Evolutionary conservation across 2,888 invertebrate species (phyloP).

Genomic region (Tetragonula carbonaria): DNA sequence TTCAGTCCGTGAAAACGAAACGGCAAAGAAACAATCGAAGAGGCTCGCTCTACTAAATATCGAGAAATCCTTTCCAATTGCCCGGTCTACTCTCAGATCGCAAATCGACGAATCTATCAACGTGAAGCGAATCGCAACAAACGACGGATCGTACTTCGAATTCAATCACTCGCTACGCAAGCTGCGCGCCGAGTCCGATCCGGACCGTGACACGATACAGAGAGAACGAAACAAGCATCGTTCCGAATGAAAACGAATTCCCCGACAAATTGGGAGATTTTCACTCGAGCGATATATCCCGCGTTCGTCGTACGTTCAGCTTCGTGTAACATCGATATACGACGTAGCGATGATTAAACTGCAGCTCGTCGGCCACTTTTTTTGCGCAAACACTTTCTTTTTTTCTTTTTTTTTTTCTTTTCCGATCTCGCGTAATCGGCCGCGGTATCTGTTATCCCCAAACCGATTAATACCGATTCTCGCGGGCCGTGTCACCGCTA

Average conservation of each 20-base stretch:
- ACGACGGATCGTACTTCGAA: slow-evolving; percentile 17
- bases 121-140: background rate
- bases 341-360: slow-evolving; percentile 18
- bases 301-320: no score
- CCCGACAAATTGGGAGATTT: slow-evolving; percentile 27
- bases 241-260: slow-evolving; percentile 1
- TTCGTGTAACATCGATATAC: background rate
- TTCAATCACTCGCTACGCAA: slow-evolving; percentile 8
- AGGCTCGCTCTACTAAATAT: background rate
- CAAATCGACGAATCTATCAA: background rate
- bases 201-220: background rate
- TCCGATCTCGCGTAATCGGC: background rate
- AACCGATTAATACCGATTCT: slow-evolving; percentile 52
- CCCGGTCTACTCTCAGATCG: background rate
- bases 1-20: no score
- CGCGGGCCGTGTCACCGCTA: slow-evolving; percentile 54
- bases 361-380: background rate
- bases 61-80: background rate
- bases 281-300: background rate
- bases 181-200: background rate
- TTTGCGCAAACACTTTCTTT: background rate
- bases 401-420: background rate
- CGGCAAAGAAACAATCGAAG: background rate
- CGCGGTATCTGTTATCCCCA: slow-evolving; percentile 42
- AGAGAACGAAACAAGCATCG: background rate